Percentiles rank a stretch among this genome's conserved stretches.
Evolutionary conservation across 92 coral and sea anemone species (phyloP).

Genomic region (Umimayanthus kanabou): DNA sequence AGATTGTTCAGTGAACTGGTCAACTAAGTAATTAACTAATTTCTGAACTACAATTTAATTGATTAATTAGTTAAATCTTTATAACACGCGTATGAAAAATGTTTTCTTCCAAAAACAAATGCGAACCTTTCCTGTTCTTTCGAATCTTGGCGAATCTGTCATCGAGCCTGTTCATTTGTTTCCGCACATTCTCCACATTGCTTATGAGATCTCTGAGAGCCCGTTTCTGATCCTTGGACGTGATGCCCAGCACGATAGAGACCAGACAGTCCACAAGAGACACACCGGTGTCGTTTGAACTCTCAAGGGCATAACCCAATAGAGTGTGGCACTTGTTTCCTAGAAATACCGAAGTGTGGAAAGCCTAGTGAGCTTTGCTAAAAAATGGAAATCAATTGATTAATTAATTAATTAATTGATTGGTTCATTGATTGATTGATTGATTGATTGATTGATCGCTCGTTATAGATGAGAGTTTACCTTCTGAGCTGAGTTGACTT

Average conservation of each 20-base stretch:
- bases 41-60: too few species aligned
- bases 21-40: too few species aligned
- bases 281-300: constrained; percentile 57
- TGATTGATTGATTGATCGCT: not conserved
- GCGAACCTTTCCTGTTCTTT: constrained; percentile 28
- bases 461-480: constrained; percentile 5
- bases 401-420: too few species aligned
- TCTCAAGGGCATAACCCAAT: constrained; percentile 78
- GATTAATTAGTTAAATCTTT: too few species aligned
- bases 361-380: not conserved
- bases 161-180: constrained; percentile 22
- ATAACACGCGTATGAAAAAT: not conserved
- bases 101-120: not conserved
- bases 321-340: constrained; percentile 46
- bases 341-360: not conserved
- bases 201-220: constrained; percentile 58
- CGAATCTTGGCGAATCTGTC: constrained; percentile 32
- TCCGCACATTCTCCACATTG: constrained; percentile 42
- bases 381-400: not conserved
- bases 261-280: constrained; percentile 74
- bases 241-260: constrained; percentile 77
- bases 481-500: constrained; percentile 49
- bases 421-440: not conserved
- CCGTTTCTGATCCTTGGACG: constrained; percentile 62
- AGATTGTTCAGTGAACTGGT: too few species aligned